Conservation (phyloP, 2,113 vertebrate genomes). For the Syngnathus typhle region DNA sequence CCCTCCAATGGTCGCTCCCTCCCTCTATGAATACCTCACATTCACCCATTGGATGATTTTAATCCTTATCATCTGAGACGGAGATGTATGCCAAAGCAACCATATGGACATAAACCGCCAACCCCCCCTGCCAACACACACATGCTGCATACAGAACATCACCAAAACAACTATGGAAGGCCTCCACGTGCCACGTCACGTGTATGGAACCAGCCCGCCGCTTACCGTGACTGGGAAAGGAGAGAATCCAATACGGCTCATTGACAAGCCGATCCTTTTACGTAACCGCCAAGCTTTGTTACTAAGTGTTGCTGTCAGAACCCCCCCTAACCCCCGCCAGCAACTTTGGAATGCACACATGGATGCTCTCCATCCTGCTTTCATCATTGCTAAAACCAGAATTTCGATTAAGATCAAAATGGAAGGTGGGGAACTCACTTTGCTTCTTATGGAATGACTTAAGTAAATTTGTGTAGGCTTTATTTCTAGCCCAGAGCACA, state of each 20-base stretch:
- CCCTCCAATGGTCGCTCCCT: conserved; percentile 18
- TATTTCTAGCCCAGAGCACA: not conserved
- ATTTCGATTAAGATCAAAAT: conserved; percentile 35
- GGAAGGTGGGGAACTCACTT: conserved; percentile 16
- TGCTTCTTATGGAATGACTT: conserved; percentile 6
- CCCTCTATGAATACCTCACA: conserved; percentile 35
- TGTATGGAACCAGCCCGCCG: conserved; percentile 32
- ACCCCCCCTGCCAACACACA: conserved; percentile 29
- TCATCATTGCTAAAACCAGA: conserved; percentile 30
- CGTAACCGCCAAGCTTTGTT: conserved; percentile 50
- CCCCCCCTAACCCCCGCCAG: conserved; percentile 16
- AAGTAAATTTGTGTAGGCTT: not conserved
- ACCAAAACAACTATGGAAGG: conserved; percentile 44
- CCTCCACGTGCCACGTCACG: conserved; percentile 49
- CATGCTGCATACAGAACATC: conserved; percentile 24
- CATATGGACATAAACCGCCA: conserved; percentile 54
- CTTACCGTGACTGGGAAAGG: conserved; percentile 20
- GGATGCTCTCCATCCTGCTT: not conserved
- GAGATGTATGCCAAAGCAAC: conserved; percentile 48
- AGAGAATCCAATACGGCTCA: conserved; percentile 63
- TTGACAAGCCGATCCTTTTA: conserved; percentile 61
- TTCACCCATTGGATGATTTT: conserved; percentile 50
- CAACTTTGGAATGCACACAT: conserved; percentile 4
- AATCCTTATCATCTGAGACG: conserved; percentile 61
- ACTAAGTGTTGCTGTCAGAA: conserved; percentile 47